A percentile compares a stretch with the other conserved stretches of the same genome.
Evolutionary conservation across 2,888 invertebrate genomes (phyloP).

Genomic region (Melikaiella ostensackeni): DNA sequence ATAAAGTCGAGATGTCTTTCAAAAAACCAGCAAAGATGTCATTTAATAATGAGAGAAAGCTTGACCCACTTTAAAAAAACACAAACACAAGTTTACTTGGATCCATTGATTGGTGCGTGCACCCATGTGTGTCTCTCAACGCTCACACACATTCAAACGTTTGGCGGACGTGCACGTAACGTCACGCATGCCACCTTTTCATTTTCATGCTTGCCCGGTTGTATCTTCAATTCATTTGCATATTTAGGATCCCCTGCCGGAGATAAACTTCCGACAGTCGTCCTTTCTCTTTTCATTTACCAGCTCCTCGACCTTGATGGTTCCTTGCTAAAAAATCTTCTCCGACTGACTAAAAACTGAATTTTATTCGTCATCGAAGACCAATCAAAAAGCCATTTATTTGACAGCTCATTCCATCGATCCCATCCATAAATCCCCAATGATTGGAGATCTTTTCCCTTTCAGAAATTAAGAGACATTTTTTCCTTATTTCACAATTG

Average conservation of each 20-base stretch:
- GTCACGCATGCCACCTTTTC: slow-evolving; percentile 63
- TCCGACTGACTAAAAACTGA: slow-evolving; percentile 71
- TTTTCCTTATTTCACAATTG: neutral
- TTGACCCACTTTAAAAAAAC: neutral
- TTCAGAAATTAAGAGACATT: neutral
- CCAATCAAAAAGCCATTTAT: neutral
- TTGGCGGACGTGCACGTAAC: slow-evolving; percentile 43
- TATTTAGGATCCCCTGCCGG: slow-evolving; percentile 66
- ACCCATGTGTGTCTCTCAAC: neutral
- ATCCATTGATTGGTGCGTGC: neutral
- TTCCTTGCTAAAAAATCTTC: slow-evolving; percentile 65
- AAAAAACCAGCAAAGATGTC: neutral
- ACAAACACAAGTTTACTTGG: neutral
- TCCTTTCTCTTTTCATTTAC: slow-evolving; percentile 57
- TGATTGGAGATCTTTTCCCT: neutral
- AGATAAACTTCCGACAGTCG: slow-evolving; percentile 52
- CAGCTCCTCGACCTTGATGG: slow-evolving; percentile 61
- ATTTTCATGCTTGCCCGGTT: slow-evolving; percentile 69
- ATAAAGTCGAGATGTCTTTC: neutral
- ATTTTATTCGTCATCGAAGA: slow-evolving; percentile 50
- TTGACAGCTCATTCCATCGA: no score
- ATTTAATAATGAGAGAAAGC: neutral
- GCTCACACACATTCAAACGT: neutral
- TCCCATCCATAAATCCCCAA: neutral
- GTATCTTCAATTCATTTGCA: slow-evolving; percentile 74